phyloP scores from a whole-genome alignment of 2,113 vertebrate species.

The Microcebus jonahi region DNA sequence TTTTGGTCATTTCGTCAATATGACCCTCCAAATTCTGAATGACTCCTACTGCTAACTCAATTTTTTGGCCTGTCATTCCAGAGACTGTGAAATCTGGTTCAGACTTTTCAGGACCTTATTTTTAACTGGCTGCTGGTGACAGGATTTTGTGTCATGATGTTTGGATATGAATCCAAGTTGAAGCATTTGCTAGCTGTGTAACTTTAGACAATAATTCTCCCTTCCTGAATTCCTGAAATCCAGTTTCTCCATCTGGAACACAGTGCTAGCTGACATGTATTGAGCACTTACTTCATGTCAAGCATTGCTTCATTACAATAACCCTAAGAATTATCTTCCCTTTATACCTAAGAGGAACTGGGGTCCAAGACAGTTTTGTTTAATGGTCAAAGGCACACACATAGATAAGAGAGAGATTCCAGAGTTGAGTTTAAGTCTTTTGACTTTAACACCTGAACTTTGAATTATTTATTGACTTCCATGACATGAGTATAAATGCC shows the following conservation, averaged over 20 bases:
- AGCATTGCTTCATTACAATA: background rate
- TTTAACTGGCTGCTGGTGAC: background rate
- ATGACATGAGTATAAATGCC: background rate
- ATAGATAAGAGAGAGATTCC: background rate
- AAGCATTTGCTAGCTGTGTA: background rate
- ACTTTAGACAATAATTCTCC: background rate
- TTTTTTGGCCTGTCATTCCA: background rate
- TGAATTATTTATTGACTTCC: background rate
- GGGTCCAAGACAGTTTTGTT: background rate
- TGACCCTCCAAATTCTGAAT: background rate
- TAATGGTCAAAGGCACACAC: background rate
- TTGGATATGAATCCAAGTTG: background rate
- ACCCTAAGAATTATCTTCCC: background rate
- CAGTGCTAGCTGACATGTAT: background rate
- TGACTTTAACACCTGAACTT: background rate
- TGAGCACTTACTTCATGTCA: background rate
- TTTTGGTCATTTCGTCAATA: background rate
- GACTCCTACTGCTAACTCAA: background rate
- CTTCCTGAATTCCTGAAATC: background rate
- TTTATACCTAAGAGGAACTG: background rate
- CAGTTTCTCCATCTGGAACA: background rate
- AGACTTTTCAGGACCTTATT: background rate
- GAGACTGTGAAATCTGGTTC: background rate
- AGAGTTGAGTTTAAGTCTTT: background rate
- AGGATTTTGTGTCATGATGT: background rate